These are phyloP conservation scores for Aleiodes sp. DNA, from an alignment of 1,140 invertebrate genomes.

Conservation along the genomic window DNA sequence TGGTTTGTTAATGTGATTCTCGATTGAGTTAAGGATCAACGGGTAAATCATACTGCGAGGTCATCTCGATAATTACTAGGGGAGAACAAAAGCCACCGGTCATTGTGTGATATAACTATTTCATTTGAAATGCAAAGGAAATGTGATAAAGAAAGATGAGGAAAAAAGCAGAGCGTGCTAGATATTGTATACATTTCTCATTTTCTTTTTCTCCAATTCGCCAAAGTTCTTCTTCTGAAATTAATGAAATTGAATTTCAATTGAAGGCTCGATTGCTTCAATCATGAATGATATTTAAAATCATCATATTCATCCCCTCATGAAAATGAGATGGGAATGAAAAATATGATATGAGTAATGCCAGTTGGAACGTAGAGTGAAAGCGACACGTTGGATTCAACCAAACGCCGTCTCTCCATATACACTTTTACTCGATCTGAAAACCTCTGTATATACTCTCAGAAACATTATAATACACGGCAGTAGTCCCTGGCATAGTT, in stretches of 20 bases:
- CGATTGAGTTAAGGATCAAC: slow-evolving; percentile 1
- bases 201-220: too few relatives aligned
- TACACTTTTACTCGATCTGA: slow-evolving; percentile 59
- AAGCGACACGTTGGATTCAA: slow-evolving; percentile 53
- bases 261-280: too few relatives aligned
- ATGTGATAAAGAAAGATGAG: neutral
- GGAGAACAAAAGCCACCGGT: slow-evolving; percentile 8
- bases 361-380: slow-evolving; percentile 49
- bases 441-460: slow-evolving; percentile 14
- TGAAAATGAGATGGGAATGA: neutral
- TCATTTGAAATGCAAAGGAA: neutral
- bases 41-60: neutral
- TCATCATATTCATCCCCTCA: neutral
- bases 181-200: too few relatives aligned
- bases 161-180: too few relatives aligned
- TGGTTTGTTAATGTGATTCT: neutral
- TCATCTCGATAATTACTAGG: neutral
- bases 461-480: slow-evolving; percentile 8
- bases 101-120: slow-evolving; percentile 3
- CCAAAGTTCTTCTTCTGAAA: too few relatives aligned
- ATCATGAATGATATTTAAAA: too few relatives aligned
- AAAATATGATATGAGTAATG: neutral
- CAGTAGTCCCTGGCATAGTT: slow-evolving; percentile 56
- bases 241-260: too few relatives aligned
- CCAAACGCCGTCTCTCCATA: slow-evolving; percentile 17